phyloP scores from a whole-genome alignment of 2,797 vertebrate genomes.

The Diglossa cyanea region DNA sequence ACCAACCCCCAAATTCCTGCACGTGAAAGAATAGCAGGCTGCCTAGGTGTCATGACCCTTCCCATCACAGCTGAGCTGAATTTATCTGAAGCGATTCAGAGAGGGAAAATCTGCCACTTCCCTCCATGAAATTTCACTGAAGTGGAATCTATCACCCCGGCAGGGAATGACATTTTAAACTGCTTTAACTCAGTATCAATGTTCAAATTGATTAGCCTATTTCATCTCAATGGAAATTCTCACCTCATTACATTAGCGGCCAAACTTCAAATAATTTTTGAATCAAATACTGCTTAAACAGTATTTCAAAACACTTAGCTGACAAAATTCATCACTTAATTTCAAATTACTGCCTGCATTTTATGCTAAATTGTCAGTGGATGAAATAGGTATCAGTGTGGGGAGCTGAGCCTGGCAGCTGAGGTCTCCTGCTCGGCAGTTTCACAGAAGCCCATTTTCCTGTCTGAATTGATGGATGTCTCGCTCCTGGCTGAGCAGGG shows the following conservation, averaged over 20 bases:
- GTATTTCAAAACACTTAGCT: conserved; percentile 40
- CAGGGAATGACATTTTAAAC: conserved; percentile 43
- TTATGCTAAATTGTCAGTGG: conserved; percentile 12
- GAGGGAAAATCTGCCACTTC: background rate
- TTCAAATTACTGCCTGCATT: conserved; percentile 21
- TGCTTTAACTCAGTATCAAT: conserved; percentile 34
- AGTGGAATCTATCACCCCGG: conserved; percentile 9
- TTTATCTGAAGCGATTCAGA: background rate
- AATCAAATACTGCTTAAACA: conserved; percentile 46
- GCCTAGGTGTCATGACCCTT: background rate
- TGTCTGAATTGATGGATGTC: background rate
- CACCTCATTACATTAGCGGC: conserved; percentile 47
- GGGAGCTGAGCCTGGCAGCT: background rate
- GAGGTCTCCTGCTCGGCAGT: background rate
- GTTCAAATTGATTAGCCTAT: conserved; percentile 55
- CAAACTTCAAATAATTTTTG: conserved; percentile 45
- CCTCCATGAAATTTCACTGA: background rate
- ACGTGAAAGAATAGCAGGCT: background rate
- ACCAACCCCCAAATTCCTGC: background rate
- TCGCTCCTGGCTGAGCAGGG: background rate
- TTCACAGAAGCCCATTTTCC: background rate
- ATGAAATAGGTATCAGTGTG: background rate
- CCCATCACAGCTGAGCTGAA: background rate
- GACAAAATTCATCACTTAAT: conserved; percentile 39
- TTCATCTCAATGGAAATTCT: conserved; percentile 55